Evolutionary conservation across 2,888 invertebrate genomes (phyloP), one percentile per base, ranked within the genome.

Genomic region (Nyleta sp.): DNA sequence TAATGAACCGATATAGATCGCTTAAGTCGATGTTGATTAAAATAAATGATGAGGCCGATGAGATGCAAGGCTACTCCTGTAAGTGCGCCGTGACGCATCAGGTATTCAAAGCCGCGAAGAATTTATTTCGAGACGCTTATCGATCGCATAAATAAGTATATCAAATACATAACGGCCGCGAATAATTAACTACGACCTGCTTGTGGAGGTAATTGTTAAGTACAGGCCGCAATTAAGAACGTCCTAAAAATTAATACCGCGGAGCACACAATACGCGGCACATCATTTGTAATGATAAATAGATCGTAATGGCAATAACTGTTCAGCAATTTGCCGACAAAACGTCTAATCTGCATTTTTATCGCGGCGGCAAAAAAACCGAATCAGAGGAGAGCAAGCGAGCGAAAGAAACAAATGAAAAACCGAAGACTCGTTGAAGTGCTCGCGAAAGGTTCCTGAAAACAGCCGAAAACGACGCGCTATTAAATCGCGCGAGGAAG

Each of bases 131-230:
- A 68, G 62, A 35, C 57, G 72, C 78, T 78, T 78, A 72, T 73
- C 68, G 78, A 78, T 73, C 72, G 62, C 64, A 68, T 65, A 73
- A 78, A 78, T 78, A 72, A 78, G 72, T 72, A 72, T 72, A 78
- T 78, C 77, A 78, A 72, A 72, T 67, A 62, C 57, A 70, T 76
- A 76, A 76, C 70, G 64, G 75, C 76, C 24, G 62, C 64, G 70
- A 70, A 76, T 76, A 76, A 76, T 76, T 65, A 76, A 62, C 57
- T 38, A 33, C 64, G 64, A 76, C 70, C 70, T 65, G 76, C 64
- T 70, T 64, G 64, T 31, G 38, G 46, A 44, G 18, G 50, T 71
- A 65, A 76, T 76, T 76, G 76, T 76, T 75, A 62, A 70, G 48
- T 62, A 53, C 67, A 20, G 15, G 28, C 35, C 22, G 46, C 52